Evolutionary conservation across 2,797 vertebrate species (phyloP).

Genomic region (Premnoplex brunnescens): DNA sequence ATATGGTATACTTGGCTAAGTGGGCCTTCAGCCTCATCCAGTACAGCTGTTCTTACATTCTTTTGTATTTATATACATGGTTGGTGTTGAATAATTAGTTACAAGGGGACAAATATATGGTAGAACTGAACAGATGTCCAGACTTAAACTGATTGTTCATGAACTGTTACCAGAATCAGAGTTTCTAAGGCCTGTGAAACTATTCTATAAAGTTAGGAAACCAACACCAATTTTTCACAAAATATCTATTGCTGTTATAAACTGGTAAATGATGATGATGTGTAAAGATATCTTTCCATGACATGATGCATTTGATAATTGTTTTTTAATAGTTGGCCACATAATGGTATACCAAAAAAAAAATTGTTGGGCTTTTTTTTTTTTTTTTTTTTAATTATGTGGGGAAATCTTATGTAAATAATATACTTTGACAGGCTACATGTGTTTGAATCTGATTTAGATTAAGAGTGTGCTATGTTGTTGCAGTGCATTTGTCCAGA

Average conservation of each 20-base stretch:
- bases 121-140: background rate
- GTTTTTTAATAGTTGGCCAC: rapidly evolving
- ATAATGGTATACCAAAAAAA: background rate
- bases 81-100: conserved; percentile 6
- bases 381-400: background rate
- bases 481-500: background rate
- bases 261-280: background rate
- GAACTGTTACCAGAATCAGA: background rate
- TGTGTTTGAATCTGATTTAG: background rate
- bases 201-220: background rate
- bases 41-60: background rate
- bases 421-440: background rate
- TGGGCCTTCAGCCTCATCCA: background rate
- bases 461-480: background rate
- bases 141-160: background rate
- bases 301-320: background rate
- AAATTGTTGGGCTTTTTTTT: background rate
- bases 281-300: background rate
- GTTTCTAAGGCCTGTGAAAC: background rate
- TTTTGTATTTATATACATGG: background rate
- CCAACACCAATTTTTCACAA: background rate
- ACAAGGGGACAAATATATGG: background rate
- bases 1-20: background rate
- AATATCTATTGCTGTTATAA: background rate
- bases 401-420: background rate